Conservation (phyloP, 2,113 vertebrate genomes). For the Shinisaurus crocodilurus region DNA sequence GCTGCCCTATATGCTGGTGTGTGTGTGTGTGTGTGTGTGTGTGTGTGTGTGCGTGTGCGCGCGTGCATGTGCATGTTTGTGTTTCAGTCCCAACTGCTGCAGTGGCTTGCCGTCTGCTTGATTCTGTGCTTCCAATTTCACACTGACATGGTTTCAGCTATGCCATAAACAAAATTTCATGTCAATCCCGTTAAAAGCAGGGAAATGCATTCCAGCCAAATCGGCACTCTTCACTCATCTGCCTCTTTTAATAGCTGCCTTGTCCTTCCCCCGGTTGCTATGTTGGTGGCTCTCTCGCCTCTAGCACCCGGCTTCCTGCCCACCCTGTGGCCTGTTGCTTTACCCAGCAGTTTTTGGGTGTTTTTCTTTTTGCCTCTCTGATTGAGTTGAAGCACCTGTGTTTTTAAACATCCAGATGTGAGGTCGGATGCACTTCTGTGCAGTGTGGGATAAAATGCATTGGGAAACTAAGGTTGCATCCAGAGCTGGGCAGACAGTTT, state of each 20-base stretch:
- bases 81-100: background rate
- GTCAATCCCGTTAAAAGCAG: conserved; percentile 60
- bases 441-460: too few relatives aligned
- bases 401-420: too few relatives aligned
- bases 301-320: conserved; percentile 4
- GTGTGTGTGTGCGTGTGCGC: too few relatives aligned
- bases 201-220: conserved; percentile 17
- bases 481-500: too few relatives aligned
- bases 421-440: too few relatives aligned
- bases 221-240: conserved; percentile 20
- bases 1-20: too few relatives aligned
- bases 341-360: background rate
- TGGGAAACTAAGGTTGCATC: too few relatives aligned
- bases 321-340: background rate
- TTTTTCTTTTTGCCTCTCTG: background rate
- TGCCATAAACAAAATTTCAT: conserved; percentile 47
- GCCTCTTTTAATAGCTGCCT: background rate
- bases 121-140: conserved; percentile 68
- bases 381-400: background rate
- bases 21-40: too few relatives aligned
- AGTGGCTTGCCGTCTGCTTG: background rate
- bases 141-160: conserved; percentile 59
- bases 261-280: conserved; percentile 17
- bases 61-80: background rate
- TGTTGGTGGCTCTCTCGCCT: background rate